Conservation (phyloP, 2,797 vertebrate species). For the Gymnodraco acuticeps region DNA sequence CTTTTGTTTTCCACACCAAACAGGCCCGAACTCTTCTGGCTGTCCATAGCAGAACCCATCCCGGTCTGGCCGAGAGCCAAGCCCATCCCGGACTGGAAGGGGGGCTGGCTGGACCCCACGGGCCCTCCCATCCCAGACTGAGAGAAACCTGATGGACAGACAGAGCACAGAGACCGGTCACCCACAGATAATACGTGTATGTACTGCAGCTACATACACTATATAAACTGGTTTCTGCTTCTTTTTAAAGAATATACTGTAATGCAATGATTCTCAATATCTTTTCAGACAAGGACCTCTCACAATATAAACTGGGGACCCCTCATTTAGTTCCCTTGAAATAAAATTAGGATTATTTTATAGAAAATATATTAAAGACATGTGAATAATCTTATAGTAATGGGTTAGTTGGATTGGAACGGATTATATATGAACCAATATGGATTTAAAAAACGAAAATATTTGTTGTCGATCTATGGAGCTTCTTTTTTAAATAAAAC, state of each 20-base stretch:
- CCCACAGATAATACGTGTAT: not conserved
- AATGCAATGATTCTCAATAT: no score
- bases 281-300: no score
- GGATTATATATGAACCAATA: no score
- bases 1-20: constrained; percentile 78
- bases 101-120: constrained; percentile 72
- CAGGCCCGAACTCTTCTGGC: constrained; percentile 75
- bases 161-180: constrained; percentile 34
- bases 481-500: no score
- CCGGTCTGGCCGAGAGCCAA: constrained; percentile 65
- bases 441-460: no score
- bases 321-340: no score
- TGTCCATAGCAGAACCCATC: constrained; percentile 65
- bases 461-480: no score
- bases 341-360: no score
- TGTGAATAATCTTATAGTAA: no score
- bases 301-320: no score
- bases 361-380: no score
- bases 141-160: constrained; percentile 77
- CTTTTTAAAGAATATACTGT: not conserved
- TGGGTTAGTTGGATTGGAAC: no score
- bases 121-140: constrained; percentile 77
- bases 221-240: not conserved
- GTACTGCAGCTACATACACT: not conserved
- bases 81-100: constrained; percentile 78